A percentile compares a stretch with the other conserved stretches of the same genome.
phyloP scores from a whole-genome alignment of 2,797 vertebrate genomes.

The Acomys russatus region DNA sequence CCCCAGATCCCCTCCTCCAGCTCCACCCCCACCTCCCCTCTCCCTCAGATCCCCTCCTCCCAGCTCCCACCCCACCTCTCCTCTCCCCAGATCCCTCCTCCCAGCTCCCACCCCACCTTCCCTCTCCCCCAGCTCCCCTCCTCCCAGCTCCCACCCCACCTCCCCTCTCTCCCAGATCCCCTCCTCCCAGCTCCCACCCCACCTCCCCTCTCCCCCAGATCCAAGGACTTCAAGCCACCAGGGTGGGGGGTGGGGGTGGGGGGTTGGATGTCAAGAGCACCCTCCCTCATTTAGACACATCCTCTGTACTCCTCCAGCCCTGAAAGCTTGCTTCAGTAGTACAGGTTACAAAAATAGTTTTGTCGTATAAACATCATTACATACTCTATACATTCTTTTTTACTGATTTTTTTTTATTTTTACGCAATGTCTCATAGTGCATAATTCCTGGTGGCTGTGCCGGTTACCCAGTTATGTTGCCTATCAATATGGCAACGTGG shows the following conservation, averaged over 20 bases:
- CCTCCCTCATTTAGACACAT: neutral
- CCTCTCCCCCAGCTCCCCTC: neutral
- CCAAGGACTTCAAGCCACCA: no score
- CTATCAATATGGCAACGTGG: neutral
- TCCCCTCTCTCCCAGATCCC: no score
- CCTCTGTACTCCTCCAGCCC: neutral
- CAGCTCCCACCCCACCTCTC: no score
- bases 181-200: no score
- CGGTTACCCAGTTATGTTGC: neutral
- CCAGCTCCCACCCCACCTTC: no score
- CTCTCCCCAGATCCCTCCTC: no score
- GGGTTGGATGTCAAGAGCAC: neutral
- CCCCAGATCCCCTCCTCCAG: neutral
- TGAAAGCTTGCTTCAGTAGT: neutral
- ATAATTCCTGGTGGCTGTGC: neutral
- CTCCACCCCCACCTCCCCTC: no score
- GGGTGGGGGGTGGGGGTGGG: no score
- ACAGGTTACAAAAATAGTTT: neutral
- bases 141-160: no score
- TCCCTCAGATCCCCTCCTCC: no score
- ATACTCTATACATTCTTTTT: neutral
- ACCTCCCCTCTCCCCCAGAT: no score
- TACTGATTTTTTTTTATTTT: neutral
- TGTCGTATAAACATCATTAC: neutral
- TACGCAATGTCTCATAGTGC: neutral